These are phyloP conservation scores for Axis porcinus DNA, from an alignment of 2,113 vertebrate genomes.

Conservation along the genomic window DNA sequence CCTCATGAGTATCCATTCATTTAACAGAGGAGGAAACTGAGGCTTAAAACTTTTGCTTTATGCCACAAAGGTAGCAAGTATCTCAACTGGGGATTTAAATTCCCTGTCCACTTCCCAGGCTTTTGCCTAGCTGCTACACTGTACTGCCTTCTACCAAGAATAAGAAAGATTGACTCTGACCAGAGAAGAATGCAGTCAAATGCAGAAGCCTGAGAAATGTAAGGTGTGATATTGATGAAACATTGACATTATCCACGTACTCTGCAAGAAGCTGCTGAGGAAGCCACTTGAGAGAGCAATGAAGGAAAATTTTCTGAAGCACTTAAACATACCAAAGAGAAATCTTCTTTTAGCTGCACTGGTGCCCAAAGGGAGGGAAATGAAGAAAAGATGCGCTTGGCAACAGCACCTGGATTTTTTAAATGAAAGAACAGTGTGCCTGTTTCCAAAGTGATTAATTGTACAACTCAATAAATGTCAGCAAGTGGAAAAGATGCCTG, in stretches of 20 bases:
- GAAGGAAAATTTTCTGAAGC: slow-evolving; percentile 9
- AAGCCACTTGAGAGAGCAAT: neutral
- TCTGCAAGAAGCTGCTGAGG: neutral
- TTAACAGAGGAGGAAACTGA: neutral
- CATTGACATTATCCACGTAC: neutral
- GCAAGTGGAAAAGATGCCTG: neutral
- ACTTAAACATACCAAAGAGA: neutral
- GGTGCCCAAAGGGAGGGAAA: neutral
- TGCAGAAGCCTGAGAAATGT: neutral
- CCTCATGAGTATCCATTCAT: neutral
- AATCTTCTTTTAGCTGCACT: neutral
- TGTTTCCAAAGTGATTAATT: slow-evolving; percentile 21
- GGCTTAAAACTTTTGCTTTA: neutral
- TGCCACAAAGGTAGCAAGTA: neutral
- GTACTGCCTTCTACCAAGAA: neutral
- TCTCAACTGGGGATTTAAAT: neutral
- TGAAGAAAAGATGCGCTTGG: neutral
- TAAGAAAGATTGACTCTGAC: neutral
- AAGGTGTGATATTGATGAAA: slow-evolving; percentile 26
- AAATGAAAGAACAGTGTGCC: neutral
- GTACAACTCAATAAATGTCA: neutral
- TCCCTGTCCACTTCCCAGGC: neutral
- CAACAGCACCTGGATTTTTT: neutral
- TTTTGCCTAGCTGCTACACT: neutral
- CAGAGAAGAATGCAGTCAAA: neutral